Evolutionary conservation across 2,113 vertebrate species (phyloP).

Genomic region (Nesogale talazaci): DNA sequence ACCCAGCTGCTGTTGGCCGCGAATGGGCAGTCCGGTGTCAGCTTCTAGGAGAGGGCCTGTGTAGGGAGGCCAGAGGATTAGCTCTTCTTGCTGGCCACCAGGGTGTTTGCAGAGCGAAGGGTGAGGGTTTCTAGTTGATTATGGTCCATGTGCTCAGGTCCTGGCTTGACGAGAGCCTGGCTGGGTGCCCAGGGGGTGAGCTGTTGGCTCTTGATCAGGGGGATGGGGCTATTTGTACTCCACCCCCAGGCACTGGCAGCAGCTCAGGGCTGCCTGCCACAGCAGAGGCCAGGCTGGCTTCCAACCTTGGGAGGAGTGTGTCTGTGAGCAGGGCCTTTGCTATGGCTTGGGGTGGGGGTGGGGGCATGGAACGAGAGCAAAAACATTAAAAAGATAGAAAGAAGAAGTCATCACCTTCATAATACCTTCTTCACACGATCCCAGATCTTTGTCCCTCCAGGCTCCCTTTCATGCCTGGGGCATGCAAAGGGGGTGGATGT

Average conservation of each 20-base stretch:
- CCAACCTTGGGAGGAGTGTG: slow-evolving; percentile 42
- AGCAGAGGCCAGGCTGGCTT: slow-evolving; percentile 58
- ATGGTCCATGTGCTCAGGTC: slow-evolving; percentile 42
- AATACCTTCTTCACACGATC: background rate
- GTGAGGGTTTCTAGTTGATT: slow-evolving; percentile 28
- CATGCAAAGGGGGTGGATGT: background rate
- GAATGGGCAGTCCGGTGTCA: background rate
- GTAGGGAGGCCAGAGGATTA: background rate
- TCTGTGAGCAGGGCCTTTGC: slow-evolving; percentile 29
- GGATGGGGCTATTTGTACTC: slow-evolving; percentile 55
- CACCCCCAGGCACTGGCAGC: slow-evolving; percentile 58
- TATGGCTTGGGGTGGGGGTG: background rate
- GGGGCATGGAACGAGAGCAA: no score
- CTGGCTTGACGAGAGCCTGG: slow-evolving; percentile 61
- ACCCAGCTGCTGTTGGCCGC: background rate
- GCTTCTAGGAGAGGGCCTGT: background rate
- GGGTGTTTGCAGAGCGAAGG: slow-evolving; percentile 57
- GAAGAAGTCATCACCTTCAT: background rate
- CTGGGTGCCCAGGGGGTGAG: slow-evolving; percentile 53
- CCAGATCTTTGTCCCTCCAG: background rate
- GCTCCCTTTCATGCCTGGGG: background rate
- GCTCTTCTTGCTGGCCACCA: background rate
- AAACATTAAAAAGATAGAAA: background rate
- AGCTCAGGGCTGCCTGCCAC: slow-evolving; percentile 46
- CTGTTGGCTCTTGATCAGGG: slow-evolving; percentile 40